phyloP scores from a whole-genome alignment of 2,888 invertebrate genomes.

The Drosophila hamatofila region DNA sequence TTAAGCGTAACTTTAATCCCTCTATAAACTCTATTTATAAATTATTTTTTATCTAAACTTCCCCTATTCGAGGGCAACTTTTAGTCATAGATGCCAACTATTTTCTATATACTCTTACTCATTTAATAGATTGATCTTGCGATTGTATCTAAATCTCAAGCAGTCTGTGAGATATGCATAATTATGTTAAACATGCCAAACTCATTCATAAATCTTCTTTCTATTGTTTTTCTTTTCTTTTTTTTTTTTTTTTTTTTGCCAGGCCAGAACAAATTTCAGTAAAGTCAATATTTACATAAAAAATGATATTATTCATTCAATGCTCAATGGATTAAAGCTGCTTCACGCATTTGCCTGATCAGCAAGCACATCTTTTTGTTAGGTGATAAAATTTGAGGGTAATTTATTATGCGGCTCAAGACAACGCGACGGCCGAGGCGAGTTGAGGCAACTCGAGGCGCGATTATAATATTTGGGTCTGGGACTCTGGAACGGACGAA shows the following conservation, averaged over 20 bases:
- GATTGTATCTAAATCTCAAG: conserved; percentile 38
- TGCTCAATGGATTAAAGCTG: conserved; percentile 48
- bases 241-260: conserved; percentile 34
- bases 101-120: conserved; percentile 15
- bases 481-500: conserved; percentile 48
- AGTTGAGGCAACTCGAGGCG: conserved; percentile 9
- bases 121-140: conserved; percentile 50
- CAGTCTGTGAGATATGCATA: conserved; percentile 50
- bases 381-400: conserved; percentile 74
- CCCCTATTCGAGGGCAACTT: neutral
- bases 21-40: neutral
- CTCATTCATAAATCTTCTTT: conserved; percentile 66
- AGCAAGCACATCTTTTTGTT: conserved; percentile 52
- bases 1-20: too few relatives aligned
- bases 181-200: conserved; percentile 66
- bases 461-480: conserved; percentile 14
- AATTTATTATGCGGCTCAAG: conserved; percentile 63
- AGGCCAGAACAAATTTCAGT: conserved; percentile 21
- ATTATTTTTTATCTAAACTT: neutral
- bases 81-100: neutral
- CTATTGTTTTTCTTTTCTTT: conserved; percentile 43
- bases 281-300: conserved; percentile 57
- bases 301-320: conserved; percentile 65
- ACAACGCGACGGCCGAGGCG: conserved; percentile 14
- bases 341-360: conserved; percentile 64